Base-by-base conservation (phyloP, 2,888 invertebrate genomes). In the Acanthopleura granulata region DNA sequence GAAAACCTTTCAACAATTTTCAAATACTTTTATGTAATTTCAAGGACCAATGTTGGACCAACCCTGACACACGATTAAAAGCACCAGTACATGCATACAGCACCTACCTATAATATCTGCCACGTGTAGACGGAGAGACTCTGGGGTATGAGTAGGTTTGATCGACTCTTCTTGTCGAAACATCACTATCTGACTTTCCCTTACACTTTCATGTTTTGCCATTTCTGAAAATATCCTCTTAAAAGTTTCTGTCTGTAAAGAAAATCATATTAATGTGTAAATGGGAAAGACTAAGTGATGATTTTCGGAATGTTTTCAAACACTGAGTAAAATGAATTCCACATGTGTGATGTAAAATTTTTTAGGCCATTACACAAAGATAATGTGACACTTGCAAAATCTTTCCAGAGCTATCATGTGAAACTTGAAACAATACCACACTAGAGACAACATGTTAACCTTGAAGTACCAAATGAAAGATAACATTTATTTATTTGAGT, bases 61-160 rank as follows among this genome's bases (percentile, higher is more conserved):
- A 40, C 4, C 9, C 40, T 40, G 4, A 3, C 9, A 9, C 9
- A 9, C 40, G 4, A 6, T 3, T 40, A 9, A 6, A 9, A 6
- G 40, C 40, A 40, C 40, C 9, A 9, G 9, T 9, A 40, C 40
- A 40, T 40, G 3, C 40, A 40, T 9, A 40, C 9, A 40, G 12
- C 22, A 57, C 57, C 1, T 66, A 66, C 66, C 66, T 22, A 66
- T 66, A 27, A 66, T 66, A 66, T 66, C 66, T 1, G 66, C 66
- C 3, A 66, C 29, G 29, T 66, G 66, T 6, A 66, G 25, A 15
- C 29, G 6, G 27, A 66, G 22, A 6, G 29, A 16, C 27, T 27
- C 27, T 6, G 66, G 66, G 6, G 66, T 27, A 66, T 66, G 22
- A 12, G 25, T 6, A 27, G 22, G 66, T 6, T 6, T 18, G 6